Evolutionary conservation across 2,797 vertebrate genomes (phyloP), one percentile per base, ranked within the genome.

Genomic region (Decapterus maruadsi): DNA sequence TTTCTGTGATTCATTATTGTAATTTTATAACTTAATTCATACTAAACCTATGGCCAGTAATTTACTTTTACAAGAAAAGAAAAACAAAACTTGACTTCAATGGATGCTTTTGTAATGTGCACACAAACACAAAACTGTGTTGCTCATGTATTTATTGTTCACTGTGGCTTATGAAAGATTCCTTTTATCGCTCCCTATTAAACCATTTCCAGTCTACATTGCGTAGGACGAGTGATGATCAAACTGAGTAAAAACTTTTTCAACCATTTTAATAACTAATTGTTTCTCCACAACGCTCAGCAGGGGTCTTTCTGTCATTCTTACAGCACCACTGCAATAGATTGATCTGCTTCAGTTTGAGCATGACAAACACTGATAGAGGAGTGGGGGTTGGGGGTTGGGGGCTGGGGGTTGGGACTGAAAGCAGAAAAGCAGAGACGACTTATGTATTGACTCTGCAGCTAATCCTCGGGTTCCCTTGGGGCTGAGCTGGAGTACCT

Each of bases 371-470:
- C 14, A 48, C 34, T 0, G 42, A 14, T 20, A 10, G 61, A 43
- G 19, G 38, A 36, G 29, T 0, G 2, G 17, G n/a, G n/a, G 31
- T 26, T 26, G 31, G 31, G 31, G 5, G 31, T 6, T 34, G 48
- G 54, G 31, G 5, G 31, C 1, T 34, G 48, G 54, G 40, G 38
- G 31, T 11, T 10, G 40, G 61, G 4, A 68, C 3, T 4, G 17
- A 67, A 63, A 59, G 45, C 55, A 79, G 72, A 51, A 67, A 66
- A 73, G 68, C 64, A 70, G 51, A 65, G 68, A 69, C 34, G 36
- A 88, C 81, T 80, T 26, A 0, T 64, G 67, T 87, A 90, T 88
- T n/a, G 87, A 90, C 85, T 77, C 40, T 62, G 75, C 65, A 75
- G 81, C 81, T 85, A 87, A 91, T 82, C 75, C 76, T 53, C 1